These are phyloP conservation scores for Papilio demoleus DNA, from an alignment of 2,888 invertebrate species.

Conservation along the genomic window DNA sequence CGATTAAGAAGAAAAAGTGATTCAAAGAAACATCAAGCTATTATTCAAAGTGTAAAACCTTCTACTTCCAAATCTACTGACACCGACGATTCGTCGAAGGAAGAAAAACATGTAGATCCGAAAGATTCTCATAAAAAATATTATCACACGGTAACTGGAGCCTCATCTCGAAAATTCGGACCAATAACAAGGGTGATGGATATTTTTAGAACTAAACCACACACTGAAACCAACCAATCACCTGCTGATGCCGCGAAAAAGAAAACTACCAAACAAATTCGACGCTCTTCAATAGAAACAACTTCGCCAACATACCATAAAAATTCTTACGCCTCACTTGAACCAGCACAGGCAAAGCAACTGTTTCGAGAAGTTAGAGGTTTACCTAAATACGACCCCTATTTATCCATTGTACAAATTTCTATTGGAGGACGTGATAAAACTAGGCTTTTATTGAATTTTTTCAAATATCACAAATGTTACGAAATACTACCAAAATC, in stretches of 20 bases:
- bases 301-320: conserved; percentile 80
- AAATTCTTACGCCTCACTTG: conserved; percentile 78
- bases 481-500: conserved; percentile 80
- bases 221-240: conserved; percentile 62
- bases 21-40: conserved; percentile 70
- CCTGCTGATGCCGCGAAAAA: conserved; percentile 67
- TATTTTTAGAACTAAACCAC: conserved; percentile 75
- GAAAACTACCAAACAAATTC: conserved; percentile 67
- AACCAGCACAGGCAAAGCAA: conserved; percentile 77
- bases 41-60: conserved; percentile 61
- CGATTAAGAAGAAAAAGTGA: conserved; percentile 78
- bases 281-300: conserved; percentile 77
- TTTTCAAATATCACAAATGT: conserved; percentile 80
- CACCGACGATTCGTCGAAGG: conserved; percentile 65
- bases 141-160: conserved; percentile 80
- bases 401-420: conserved; percentile 80
- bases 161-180: conserved; percentile 76
- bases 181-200: conserved; percentile 81
- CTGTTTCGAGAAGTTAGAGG: conserved; percentile 78
- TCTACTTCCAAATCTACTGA: conserved; percentile 64
- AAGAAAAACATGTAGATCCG: conserved; percentile 61
- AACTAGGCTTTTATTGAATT: conserved; percentile 75
- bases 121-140: conserved; percentile 79
- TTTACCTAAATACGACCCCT: conserved; percentile 78
- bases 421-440: conserved; percentile 79